These are phyloP conservation scores for Beroe ovata DNA, from an alignment of 37 sponge, comb jelly and placozoan species.

Conservation along the genomic window DNA sequence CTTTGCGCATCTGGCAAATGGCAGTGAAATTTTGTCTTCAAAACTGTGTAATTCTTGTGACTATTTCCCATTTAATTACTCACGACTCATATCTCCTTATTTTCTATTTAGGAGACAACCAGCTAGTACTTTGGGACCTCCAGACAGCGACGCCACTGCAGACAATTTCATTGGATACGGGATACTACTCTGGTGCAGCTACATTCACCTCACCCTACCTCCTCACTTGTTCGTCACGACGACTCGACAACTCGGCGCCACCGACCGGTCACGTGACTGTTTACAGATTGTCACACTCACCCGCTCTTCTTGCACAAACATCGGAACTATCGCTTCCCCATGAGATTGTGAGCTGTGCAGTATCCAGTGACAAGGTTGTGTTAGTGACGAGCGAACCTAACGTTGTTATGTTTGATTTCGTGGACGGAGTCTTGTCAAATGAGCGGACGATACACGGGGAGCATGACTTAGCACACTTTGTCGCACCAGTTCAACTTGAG, in stretches of 20 bases:
- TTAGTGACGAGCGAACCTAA: conserved; percentile 20
- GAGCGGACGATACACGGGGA: background rate
- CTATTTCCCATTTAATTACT: background rate
- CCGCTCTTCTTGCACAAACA: conserved; percentile 3
- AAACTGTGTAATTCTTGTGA: no score
- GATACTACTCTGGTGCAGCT: background rate
- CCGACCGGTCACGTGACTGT: conserved; percentile 10
- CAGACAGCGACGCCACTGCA: background rate
- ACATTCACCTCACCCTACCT: conserved; percentile 10
- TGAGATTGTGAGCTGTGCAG: background rate
- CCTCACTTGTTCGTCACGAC: background rate
- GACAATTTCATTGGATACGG: background rate
- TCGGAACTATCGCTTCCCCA: background rate
- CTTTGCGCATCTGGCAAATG: no score
- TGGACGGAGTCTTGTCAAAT: conserved; percentile 27
- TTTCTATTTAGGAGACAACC: conserved; percentile 16
- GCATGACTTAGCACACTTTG: background rate
- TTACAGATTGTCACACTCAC: conserved; percentile 13
- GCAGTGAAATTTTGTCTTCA: no score
- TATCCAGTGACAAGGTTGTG: background rate
- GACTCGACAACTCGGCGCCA: background rate
- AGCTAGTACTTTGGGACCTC: conserved; percentile 3
- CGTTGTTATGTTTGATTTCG: background rate
- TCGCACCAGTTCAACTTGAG: background rate
- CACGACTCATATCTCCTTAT: background rate